phyloP scores from a whole-genome alignment of 1,140 invertebrate genomes.

The Drosophila elegans region DNA sequence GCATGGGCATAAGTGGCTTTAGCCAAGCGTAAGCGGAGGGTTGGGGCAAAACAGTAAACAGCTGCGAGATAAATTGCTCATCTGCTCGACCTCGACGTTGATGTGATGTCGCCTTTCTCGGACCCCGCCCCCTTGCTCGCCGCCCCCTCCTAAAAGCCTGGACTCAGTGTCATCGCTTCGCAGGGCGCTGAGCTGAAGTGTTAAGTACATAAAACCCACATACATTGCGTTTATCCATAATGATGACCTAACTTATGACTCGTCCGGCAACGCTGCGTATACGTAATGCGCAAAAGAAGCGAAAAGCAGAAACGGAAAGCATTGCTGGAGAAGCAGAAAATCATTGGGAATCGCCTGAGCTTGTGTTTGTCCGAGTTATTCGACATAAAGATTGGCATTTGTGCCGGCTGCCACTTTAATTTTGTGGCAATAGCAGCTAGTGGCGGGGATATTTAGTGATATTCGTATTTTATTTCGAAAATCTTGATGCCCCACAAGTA shows the following conservation, averaged over 20 bases:
- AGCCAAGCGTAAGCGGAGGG: conserved; percentile 61
- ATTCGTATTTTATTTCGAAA: background rate
- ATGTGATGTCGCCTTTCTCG: conserved; percentile 26
- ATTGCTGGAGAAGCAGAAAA: conserved; percentile 11
- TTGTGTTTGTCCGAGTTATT: conserved; percentile 3
- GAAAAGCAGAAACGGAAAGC: conserved; percentile 9
- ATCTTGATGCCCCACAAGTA: no score
- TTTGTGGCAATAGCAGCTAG: background rate
- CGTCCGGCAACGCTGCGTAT: conserved; percentile 61
- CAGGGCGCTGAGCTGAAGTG: conserved; percentile 68
- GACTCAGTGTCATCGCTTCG: conserved; percentile 53
- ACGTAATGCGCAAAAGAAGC: conserved; percentile 62
- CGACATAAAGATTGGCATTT: conserved; percentile 45
- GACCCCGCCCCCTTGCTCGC: background rate
- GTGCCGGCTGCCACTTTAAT: conserved; percentile 16
- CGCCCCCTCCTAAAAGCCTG: conserved; percentile 1
- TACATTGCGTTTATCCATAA: conserved; percentile 80
- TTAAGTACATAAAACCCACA: conserved; percentile 81
- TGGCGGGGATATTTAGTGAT: background rate
- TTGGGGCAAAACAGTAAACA: conserved; percentile 75
- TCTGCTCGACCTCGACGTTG: conserved; percentile 73
- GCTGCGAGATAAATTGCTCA: conserved; percentile 83
- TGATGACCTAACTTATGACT: conserved; percentile 81
- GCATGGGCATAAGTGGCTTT: conserved; percentile 74
- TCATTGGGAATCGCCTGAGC: conserved; percentile 14